Percentiles rank a stretch among this genome's conserved stretches.
These are phyloP conservation scores for Leguminivora glycinivorella DNA, from an alignment of 1,140 invertebrate species.

Conservation along the genomic window DNA sequence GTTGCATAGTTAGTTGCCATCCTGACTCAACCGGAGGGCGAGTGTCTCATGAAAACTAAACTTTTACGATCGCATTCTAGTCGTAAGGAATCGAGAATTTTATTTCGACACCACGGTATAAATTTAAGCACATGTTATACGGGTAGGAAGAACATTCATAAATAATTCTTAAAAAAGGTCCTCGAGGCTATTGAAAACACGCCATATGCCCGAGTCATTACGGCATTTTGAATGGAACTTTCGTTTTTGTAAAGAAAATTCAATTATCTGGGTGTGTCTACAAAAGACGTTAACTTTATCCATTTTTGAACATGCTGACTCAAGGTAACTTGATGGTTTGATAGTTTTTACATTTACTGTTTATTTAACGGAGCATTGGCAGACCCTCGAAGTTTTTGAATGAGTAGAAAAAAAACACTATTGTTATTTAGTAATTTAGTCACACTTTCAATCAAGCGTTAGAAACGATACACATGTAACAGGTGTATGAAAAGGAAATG, in stretches of 20 bases:
- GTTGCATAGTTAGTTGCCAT: not conserved
- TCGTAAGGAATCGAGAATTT: conserved; percentile 20
- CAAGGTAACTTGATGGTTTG: conserved; percentile 37
- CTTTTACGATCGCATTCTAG: conserved; percentile 12
- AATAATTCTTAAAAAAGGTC: conserved; percentile 35
- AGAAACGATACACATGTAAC: conserved; percentile 12
- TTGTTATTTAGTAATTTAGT: conserved; percentile 32
- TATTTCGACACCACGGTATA: conserved; percentile 18
- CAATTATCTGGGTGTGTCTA: conserved; percentile 50
- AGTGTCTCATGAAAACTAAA: conserved; percentile 8
- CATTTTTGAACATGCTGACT: conserved; percentile 38
- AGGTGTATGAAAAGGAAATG: conserved; percentile 3
- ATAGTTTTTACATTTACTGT: conserved; percentile 46
- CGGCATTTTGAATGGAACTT: conserved; percentile 47
- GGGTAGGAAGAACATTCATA: conserved; percentile 31
- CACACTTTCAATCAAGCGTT: conserved; percentile 18
- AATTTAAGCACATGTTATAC: conserved; percentile 35
- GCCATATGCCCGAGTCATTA: conserved; percentile 59
- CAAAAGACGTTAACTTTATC: conserved; percentile 47
- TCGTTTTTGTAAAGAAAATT: conserved; percentile 54
- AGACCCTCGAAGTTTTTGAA: conserved; percentile 36
- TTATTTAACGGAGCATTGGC: conserved; percentile 44
- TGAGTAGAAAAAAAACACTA: conserved; percentile 38
- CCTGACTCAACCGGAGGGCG: conserved; percentile 4
- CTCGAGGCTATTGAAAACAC: conserved; percentile 43